Evolutionary conservation across 92 coral and sea anemone species (phyloP).

Genomic region (Zoanthus sansibaricus): DNA sequence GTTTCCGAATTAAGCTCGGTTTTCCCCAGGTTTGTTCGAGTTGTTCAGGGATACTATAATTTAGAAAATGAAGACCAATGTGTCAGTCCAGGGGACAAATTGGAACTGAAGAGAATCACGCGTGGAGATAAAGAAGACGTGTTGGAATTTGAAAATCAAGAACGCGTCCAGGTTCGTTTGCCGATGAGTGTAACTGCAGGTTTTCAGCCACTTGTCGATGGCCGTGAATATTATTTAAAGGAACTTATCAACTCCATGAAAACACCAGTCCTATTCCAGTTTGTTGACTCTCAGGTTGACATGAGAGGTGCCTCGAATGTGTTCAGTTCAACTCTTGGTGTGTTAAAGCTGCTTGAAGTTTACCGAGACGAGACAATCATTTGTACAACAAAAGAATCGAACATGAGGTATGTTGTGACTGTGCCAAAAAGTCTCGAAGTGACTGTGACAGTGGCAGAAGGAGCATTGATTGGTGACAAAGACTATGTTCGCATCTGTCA

Average conservation of each 20-base stretch:
- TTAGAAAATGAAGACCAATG: conserved; percentile 74
- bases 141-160: conserved; percentile 70
- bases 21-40: conserved; percentile 84
- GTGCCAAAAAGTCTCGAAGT: conserved; percentile 85
- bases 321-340: conserved; percentile 82
- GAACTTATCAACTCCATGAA: conserved; percentile 62
- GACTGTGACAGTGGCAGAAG: conserved; percentile 85
- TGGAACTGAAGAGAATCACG: conserved; percentile 71
- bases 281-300: conserved; percentile 62
- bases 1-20: conserved; percentile 71
- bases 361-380: conserved; percentile 81
- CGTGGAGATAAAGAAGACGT: conserved; percentile 69
- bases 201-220: conserved; percentile 92
- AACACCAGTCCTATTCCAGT: conserved; percentile 85
- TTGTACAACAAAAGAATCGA: conserved; percentile 77
- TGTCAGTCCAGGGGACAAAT: conserved; percentile 92
- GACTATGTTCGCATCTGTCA: conserved; percentile 88
- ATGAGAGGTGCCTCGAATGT: conserved; percentile 65
- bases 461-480: conserved; percentile 87
- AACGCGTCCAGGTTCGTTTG: conserved; percentile 67
- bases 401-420: conserved; percentile 76
- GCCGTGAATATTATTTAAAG: conserved; percentile 90
- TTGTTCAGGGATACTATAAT: conserved; percentile 87
- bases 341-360: conserved; percentile 66
- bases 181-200: conserved; percentile 84